Percentiles rank a stretch among this genome's conserved stretches.
These are phyloP conservation scores for Xenus cinereus DNA, from an alignment of 2,113 vertebrate genomes.

Conservation along the genomic window DNA sequence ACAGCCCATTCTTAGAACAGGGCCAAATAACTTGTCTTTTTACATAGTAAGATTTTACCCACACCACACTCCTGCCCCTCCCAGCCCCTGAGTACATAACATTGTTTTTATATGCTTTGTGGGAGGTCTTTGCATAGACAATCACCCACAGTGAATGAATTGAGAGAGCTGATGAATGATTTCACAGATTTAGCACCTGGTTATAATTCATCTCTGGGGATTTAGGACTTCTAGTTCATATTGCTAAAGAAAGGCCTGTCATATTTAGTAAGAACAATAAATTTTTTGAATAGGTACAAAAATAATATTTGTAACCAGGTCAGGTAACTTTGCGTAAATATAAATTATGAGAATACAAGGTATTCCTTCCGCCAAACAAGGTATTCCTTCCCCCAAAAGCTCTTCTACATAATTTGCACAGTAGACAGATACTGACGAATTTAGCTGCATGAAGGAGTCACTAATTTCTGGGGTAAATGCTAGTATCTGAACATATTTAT, in stretches of 20 bases:
- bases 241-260: not conserved
- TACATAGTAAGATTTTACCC: not conserved
- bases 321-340: not conserved
- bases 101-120: not conserved
- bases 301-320: not conserved
- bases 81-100: not conserved
- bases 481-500: not conserved
- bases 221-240: not conserved
- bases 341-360: not conserved
- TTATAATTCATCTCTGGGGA: not conserved
- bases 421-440: rapidly evolving
- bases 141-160: not conserved
- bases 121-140: not conserved
- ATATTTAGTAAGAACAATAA: not conserved
- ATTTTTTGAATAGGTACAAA: not conserved
- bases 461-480: not conserved
- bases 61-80: too few relatives aligned
- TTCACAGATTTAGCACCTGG: not conserved
- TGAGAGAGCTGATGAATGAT: not conserved
- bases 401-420: not conserved
- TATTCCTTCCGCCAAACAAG: not conserved
- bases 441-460: not conserved
- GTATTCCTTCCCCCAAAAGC: not conserved
- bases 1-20: not conserved
- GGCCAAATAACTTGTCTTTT: not conserved